A percentile compares a stretch with the other conserved stretches of the same genome.
Conservation (phyloP, 2,888 invertebrate genomes). For the Spilosoma lubricipeda region DNA sequence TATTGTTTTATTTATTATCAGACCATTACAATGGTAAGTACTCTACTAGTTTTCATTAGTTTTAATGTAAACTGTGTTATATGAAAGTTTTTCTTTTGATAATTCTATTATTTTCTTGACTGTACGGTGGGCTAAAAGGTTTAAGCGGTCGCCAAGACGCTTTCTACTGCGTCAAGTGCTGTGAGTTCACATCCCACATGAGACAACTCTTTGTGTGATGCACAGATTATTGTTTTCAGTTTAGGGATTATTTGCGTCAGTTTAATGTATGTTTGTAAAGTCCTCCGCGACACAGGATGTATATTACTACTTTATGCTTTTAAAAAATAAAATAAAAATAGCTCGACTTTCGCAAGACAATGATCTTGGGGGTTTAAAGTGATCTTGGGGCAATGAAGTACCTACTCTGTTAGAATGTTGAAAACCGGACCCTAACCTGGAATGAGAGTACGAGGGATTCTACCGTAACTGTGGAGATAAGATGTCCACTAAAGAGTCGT, state of each 20-base stretch:
- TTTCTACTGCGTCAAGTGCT: too few species aligned
- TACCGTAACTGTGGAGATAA: background rate
- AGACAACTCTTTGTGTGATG: too few species aligned
- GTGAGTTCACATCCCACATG: too few species aligned
- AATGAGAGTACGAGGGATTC: background rate
- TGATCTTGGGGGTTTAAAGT: background rate
- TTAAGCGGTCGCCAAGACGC: background rate
- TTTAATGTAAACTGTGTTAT: background rate
- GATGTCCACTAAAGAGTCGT: background rate
- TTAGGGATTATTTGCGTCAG: too few species aligned
- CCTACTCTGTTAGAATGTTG: background rate
- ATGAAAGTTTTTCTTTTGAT: background rate
- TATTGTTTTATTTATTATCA: background rate
- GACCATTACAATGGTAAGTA: constrained; percentile 49
- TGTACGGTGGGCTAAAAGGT: too few species aligned
- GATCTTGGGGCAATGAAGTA: background rate
- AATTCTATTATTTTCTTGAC: too few species aligned
- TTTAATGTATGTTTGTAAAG: too few species aligned
- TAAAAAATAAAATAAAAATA: too few species aligned
- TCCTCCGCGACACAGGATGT: too few species aligned
- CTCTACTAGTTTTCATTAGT: background rate
- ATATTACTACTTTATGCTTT: too few species aligned
- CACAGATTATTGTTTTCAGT: too few species aligned
- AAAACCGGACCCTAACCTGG: background rate
- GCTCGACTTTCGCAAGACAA: too few species aligned